Percentiles rank a stretch among this genome's conserved stretches.
Evolutionary conservation across 2,888 invertebrate species (phyloP).

Genomic region (Agriopis aurantiaria): DNA sequence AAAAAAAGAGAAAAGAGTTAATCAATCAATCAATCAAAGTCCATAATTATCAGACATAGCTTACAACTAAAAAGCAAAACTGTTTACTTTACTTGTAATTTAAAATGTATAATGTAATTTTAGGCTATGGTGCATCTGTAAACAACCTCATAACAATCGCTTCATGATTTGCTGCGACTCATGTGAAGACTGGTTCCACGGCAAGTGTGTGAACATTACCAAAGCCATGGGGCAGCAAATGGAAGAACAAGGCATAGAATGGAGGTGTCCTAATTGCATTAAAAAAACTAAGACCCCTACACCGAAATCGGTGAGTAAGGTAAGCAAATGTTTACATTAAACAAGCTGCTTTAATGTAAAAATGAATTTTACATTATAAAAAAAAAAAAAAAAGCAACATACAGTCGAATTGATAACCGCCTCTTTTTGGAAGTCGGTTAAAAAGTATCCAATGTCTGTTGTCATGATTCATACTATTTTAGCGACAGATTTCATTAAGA

Average conservation of each 20-base stretch:
- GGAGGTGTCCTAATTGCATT: constrained; percentile 95
- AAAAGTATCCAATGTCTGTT: not conserved
- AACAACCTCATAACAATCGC: constrained; percentile 97
- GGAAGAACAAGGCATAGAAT: constrained; percentile 95
- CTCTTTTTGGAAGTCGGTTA: too few relatives aligned
- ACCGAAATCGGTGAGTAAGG: constrained; percentile 62
- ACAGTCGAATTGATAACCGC: too few relatives aligned
- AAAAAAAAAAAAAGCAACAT: too few relatives aligned
- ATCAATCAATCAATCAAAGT: too few relatives aligned
- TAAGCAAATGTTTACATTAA: constrained; percentile 36
- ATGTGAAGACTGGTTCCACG: constrained; percentile 99
- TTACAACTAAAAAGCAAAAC: too few relatives aligned
- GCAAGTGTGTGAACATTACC: constrained; percentile 98
- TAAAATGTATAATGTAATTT: constrained; percentile 35
- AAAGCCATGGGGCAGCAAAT: constrained; percentile 96
- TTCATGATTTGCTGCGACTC: constrained; percentile 99
- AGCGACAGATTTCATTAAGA: too few relatives aligned
- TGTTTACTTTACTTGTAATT: too few relatives aligned
- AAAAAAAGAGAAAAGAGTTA: too few relatives aligned
- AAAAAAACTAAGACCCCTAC: constrained; percentile 81
- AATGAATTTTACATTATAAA: not conserved
- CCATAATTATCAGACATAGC: too few relatives aligned
- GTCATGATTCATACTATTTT: too few relatives aligned
- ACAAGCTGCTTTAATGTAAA: not conserved
- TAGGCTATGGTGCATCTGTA: constrained; percentile 97